Base-by-base conservation (phyloP, 2,797 vertebrate species). In the Phaenicophaeus curvirostris region DNA sequence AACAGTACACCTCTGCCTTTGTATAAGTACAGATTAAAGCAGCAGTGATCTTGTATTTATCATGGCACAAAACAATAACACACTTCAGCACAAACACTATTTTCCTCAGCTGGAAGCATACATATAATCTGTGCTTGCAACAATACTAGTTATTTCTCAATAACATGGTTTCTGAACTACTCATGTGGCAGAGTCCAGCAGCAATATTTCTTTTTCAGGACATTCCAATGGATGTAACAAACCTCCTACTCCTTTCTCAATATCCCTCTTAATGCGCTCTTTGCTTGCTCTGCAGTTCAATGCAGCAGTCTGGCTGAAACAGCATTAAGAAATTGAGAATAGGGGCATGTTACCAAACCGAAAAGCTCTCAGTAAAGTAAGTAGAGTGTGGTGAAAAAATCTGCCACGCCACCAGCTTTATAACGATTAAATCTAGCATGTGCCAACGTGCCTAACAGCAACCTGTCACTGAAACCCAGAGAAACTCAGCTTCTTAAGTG, bases 351-450 rank as follows among this genome's bases (percentile, higher is more conserved):
- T 53, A 78, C 24, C 81, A 94, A 84, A 41, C 57, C 28, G 8
- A 74, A 76, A 62, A 25, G 53, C 28, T 61, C 44, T 53, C 69
- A 42, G 33, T 75, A 69, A 87, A 87, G 44, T 14, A 13, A 66
- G 39, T 6, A 77, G 30, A 50, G 17, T 6, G 9, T 1, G 2
- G 18, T 9, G 35, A 33, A 85, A 53, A 66, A 25, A 42, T 33
- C 16, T 3, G 46, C n/a, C 74, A 88, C 67, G 86, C 67, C 73
- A 63, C 57, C 61, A 50, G 9, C 13, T 78, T 93, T 79, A 88
- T 57, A 50, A 92, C 92, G 76, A 86, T 79, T 76, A 91, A 91
- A 94, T 78, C 89, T 63, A 87, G 35, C 58, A 66, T 55, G 85
- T 55, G 73, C 51, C 76, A 87, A 76, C 4, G 0, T 41, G 82